Conservation (phyloP, 2,797 vertebrate species). For the Hippopotamyrus pictus region DNA sequence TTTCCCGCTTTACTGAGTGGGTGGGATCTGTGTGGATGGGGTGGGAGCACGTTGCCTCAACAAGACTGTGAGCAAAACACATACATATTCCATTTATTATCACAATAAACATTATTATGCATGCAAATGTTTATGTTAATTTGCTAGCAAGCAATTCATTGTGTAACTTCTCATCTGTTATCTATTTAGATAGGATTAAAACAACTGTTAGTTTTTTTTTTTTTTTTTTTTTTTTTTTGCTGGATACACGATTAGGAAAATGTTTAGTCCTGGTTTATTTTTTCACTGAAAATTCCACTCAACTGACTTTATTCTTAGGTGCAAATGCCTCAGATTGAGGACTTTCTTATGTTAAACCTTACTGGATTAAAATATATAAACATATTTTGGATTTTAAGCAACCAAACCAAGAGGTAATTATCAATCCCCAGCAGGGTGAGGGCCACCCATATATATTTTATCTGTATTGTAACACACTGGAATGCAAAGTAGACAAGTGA, state of each 20-base stretch:
- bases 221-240: conserved; percentile 2
- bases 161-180: background rate
- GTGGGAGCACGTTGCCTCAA: background rate
- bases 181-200: background rate
- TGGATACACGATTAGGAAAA: background rate
- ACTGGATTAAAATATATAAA: background rate
- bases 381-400: background rate
- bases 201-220: background rate
- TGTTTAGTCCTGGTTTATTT: background rate
- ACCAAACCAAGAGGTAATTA: background rate
- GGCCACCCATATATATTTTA: background rate
- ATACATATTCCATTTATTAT: background rate
- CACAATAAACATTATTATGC: background rate
- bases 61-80: background rate
- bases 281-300: background rate
- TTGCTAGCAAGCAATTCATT: background rate
- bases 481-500: background rate
- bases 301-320: background rate
- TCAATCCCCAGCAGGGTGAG: background rate
- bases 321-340: background rate
- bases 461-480: background rate
- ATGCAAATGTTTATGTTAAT: conserved; percentile 5
- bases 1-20: background rate
- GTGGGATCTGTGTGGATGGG: background rate
- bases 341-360: background rate